A percentile compares a stretch with the other conserved stretches of the same genome.
Evolutionary conservation across 2,113 vertebrate species (phyloP).

Genomic region (Engraulis encrasicolus): DNA sequence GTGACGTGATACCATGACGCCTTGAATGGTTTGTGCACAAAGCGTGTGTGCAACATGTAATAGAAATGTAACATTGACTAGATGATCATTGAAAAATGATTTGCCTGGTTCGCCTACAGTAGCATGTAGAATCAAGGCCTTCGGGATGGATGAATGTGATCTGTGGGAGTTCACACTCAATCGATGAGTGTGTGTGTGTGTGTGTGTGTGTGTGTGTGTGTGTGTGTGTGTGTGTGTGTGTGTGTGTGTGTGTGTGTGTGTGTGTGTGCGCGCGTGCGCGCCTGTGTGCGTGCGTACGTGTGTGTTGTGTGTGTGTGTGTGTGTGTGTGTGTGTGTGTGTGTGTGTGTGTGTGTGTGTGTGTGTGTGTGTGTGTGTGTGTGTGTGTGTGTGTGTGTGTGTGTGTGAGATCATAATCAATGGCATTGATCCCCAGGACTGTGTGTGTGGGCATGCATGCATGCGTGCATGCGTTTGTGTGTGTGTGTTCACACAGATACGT

Average conservation of each 20-base stretch:
- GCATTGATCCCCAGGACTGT: neutral
- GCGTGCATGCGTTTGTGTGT: too few relatives aligned
- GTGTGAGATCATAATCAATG: neutral
- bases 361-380: neutral
- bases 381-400: too few relatives aligned
- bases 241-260: neutral
- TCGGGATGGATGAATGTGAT: too few relatives aligned
- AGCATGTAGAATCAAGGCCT: too few relatives aligned
- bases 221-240: neutral
- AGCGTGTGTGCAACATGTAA: too few relatives aligned
- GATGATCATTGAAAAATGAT: too few relatives aligned
- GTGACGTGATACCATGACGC: too few relatives aligned
- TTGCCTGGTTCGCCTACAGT: too few relatives aligned
- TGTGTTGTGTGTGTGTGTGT: slow-evolving; percentile 5
- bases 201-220: neutral
- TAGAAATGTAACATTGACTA: too few relatives aligned
- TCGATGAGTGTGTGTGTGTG: neutral
- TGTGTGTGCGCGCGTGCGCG: neutral
- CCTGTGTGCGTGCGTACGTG: neutral
- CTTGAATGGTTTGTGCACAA: too few relatives aligned
- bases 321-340: neutral
- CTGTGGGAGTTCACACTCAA: neutral
- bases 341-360: neutral
- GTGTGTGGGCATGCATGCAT: too few relatives aligned
- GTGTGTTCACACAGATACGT: too few relatives aligned